Base-by-base conservation (phyloP, 2,797 vertebrate species). In the Notolepis coatsorum region DNA sequence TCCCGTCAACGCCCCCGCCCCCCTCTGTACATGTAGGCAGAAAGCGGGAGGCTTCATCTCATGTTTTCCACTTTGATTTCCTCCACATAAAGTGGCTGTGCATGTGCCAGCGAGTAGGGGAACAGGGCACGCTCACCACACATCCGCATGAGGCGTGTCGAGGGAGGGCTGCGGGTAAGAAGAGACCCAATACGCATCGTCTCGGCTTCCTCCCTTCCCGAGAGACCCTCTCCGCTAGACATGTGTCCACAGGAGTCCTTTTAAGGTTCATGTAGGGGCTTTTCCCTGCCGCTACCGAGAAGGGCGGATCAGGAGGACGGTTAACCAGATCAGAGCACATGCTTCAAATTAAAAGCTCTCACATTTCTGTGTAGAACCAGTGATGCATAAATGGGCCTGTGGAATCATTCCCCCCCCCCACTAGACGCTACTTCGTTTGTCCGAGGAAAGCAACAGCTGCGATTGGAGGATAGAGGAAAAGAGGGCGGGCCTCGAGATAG, bases 161-260 rank as follows among this genome's bases (percentile, higher is more conserved):
- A n/a, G n/a, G n/a, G n/a, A n/a, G n/a, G n/a, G n/a, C n/a, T n/a
- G n/a, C n/a, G n/a, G 61, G 45, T 15, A 77, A 75, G 70, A 78
- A 84, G 84, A 81, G 62, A 81, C 61, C 61, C 73, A 80, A 89
- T 89, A 85, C 89, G 72, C 81, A 23, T 63, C 68, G 42, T 67
- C 71, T 52, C 73, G 75, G 84, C 79, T 80, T 88, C 53, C 71
- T 52, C 73, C 74, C 84, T 78, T 80, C 88, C 53, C 71, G 78
- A 83, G 68, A 60, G 67, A 61, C 71, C 30, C 68, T 45, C 35
- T 52, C 42, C 7, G 25, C 62, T 30, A 77, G n/a, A 84, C 85
- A 86, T 87, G 82, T 84, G 84, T 81, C 85, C 70, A 64, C 30
- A 65, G 68, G 61, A 12, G 63, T 57, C 75, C 71, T 45, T 37